Evolutionary conservation across 2,888 invertebrate genomes (phyloP).

Genomic region (Tridacna gigas): DNA sequence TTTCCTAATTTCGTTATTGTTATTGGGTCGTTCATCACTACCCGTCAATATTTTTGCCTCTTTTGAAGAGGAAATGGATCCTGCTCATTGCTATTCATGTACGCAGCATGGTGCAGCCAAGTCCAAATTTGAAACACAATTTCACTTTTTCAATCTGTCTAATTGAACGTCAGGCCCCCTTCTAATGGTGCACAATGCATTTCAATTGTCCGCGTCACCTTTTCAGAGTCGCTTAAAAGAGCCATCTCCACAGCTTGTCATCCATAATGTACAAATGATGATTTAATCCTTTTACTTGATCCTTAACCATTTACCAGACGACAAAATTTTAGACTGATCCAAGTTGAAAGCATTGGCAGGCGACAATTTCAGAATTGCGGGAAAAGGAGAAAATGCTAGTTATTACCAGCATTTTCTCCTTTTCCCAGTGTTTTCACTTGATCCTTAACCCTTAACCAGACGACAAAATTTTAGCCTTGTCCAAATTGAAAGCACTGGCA

Average conservation of each 20-base stretch:
- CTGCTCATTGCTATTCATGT: slow-evolving; percentile 23
- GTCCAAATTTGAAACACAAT: slow-evolving; percentile 21
- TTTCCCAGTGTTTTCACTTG: too few species aligned
- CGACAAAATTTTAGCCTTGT: too few species aligned
- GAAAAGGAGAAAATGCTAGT: background rate
- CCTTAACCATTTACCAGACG: background rate
- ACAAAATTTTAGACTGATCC: too few species aligned
- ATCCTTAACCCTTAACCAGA: too few species aligned
- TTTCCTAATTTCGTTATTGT: slow-evolving; percentile 23
- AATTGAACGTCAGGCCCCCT: slow-evolving; percentile 22
- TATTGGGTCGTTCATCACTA: slow-evolving; percentile 19
- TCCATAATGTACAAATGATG: slow-evolving; percentile 21
- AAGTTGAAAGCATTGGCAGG: too few species aligned
- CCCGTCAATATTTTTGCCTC: slow-evolving; percentile 25
- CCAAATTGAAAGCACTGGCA: too few species aligned
- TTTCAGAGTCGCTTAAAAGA: slow-evolving; percentile 7
- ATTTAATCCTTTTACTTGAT: slow-evolving; percentile 2
- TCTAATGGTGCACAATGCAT: slow-evolving; percentile 19
- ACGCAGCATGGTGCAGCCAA: slow-evolving; percentile 8
- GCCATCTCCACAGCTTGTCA: slow-evolving; percentile 15
- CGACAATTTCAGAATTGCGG: too few species aligned
- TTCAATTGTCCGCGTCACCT: slow-evolving; percentile 13
- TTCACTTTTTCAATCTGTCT: slow-evolving; percentile 30
- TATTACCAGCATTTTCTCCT: too few species aligned
- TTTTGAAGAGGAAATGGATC: slow-evolving; percentile 14